Evolutionary conservation across 1,140 invertebrate species (phyloP).

Genomic region (Drosophila albomicans): DNA sequence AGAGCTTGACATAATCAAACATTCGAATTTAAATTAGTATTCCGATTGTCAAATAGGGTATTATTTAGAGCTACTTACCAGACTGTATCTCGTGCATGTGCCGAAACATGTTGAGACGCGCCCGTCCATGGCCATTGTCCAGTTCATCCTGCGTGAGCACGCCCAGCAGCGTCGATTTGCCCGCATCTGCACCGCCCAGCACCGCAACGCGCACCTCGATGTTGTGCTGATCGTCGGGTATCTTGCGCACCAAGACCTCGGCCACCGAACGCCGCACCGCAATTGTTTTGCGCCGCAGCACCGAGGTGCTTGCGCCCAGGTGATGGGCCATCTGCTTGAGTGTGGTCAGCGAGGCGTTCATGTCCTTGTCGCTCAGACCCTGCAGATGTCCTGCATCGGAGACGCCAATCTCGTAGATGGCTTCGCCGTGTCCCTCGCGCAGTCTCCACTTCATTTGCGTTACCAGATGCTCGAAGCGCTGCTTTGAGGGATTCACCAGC

Average conservation of each 20-base stretch:
- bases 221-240: conserved; percentile 95
- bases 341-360: conserved; percentile 93
- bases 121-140: conserved; percentile 97
- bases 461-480: conserved; percentile 94
- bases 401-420: conserved; percentile 98
- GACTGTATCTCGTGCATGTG: conserved; percentile 98
- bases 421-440: conserved; percentile 95
- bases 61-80: conserved; percentile 26
- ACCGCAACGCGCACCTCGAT: conserved; percentile 96
- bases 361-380: conserved; percentile 92
- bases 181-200: conserved; percentile 96
- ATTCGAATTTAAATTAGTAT: too few species aligned
- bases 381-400: conserved; percentile 95
- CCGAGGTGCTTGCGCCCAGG: conserved; percentile 92
- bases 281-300: conserved; percentile 86
- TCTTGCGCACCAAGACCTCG: conserved; percentile 96
- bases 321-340: conserved; percentile 93
- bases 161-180: conserved; percentile 96
- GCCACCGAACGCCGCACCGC: conserved; percentile 87
- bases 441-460: conserved; percentile 97
- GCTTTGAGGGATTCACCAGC: conserved; percentile 92
- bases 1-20: too few species aligned
- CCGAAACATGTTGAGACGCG: conserved; percentile 97
- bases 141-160: conserved; percentile 97
- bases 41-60: too few species aligned